A percentile compares a stretch with the other conserved stretches of the same genome.
Conservation (phyloP, 1,140 invertebrate genomes). For the Cotesia glomerata region DNA sequence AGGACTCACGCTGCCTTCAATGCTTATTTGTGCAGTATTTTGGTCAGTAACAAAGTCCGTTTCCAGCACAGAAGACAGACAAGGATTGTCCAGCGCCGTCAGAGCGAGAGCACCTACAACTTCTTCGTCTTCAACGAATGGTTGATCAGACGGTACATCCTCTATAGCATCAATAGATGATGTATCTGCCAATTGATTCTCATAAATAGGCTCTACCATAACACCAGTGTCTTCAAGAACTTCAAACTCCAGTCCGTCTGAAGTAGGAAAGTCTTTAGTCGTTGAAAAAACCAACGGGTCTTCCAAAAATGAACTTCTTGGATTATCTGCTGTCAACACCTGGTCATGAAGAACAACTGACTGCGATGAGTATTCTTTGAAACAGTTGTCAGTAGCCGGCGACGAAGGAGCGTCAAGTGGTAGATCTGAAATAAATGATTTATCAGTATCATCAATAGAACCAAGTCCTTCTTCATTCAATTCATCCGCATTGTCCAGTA, state of each 20-base stretch:
- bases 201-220: conserved; percentile 17
- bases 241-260: conserved; percentile 13
- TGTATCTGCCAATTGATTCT: conserved; percentile 14
- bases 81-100: background rate
- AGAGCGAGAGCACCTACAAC: background rate
- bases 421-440: background rate
- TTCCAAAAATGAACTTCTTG: conserved; percentile 18
- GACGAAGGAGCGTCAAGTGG: background rate
- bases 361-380: conserved; percentile 2
- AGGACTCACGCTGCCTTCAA: background rate
- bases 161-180: conserved; percentile 3
- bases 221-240: conserved; percentile 15
- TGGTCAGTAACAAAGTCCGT: background rate
- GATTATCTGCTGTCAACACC: conserved; percentile 1
- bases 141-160: background rate
- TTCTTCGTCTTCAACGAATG: conserved; percentile 10
- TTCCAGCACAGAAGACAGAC: background rate
- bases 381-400: background rate
- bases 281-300: conserved; percentile 21
- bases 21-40: background rate
- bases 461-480: no score
- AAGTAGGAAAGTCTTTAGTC: conserved; percentile 2
- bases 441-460: no score
- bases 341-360: conserved; percentile 21
- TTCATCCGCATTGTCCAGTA: no score